Evolutionary conservation across 2,113 vertebrate genomes (phyloP), one percentile per base, ranked within the genome.

Genomic region (Coregonus clupeaformis): DNA sequence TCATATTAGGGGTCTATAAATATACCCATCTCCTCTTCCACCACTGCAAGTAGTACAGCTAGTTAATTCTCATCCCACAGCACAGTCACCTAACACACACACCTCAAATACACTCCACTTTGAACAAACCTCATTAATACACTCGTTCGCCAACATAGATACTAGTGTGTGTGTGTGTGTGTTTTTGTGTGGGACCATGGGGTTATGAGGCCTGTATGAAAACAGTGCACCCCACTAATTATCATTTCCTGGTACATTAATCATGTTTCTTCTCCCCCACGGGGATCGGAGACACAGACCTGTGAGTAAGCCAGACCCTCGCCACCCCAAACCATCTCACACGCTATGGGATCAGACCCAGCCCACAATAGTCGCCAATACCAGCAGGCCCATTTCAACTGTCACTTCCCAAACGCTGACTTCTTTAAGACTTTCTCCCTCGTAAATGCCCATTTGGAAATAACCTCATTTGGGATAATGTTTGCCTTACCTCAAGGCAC

Each of bases 1-100:
- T 87, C 87, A 87, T 89, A 87, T 78, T 81, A 86, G 85, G 80
- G 83, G 74, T 80, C 81, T 87, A 90, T 87, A 91, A 91, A 92
- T 89, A 88, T 84, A 64, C 84, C 74, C 73, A 77, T n/a, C n/a
- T n/a, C 71, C 76, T 75, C 65, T 78, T 80, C 73, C 72, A 75
- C 76, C 77, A 73, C 75, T 74, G 82, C 70, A 85, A 87, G 85
- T 81, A 81, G 76, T 79, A 67, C 69, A 71, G 75, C 18, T 73
- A 70, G 75, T 57, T 22, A 27, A 52, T 66, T 69, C 76, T 73
- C 68, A 69, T 87, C 65, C 72, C 63, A 82, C 80, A 78, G 76
- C 49, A n/a, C 74, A 62, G 71, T 68, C 66, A 36, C 55, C 42
- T 13, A 30, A 62, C 64, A 67, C 72, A 36, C 57, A 60, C 70